These are phyloP conservation scores for Saccopteryx leptura DNA, from an alignment of 2,113 vertebrate species.

Conservation along the genomic window DNA sequence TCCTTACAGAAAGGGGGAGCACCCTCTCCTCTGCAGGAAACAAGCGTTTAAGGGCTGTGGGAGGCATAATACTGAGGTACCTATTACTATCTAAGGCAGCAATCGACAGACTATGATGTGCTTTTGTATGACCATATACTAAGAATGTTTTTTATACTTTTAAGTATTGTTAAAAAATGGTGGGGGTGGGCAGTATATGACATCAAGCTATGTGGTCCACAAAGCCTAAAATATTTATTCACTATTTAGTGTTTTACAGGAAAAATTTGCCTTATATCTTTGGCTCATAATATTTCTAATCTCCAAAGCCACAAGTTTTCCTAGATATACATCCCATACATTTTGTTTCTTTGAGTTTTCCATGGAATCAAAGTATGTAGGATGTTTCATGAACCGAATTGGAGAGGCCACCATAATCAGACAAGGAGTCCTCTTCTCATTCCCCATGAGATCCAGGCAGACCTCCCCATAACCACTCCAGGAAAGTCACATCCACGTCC, in stretches of 20 bases:
- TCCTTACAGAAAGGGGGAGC: neutral
- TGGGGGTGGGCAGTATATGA: neutral
- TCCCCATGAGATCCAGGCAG: neutral
- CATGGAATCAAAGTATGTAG: neutral
- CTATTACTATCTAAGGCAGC: neutral
- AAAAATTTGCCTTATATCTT: neutral
- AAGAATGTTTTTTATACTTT: neutral
- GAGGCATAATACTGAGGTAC: neutral
- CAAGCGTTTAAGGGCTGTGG: neutral
- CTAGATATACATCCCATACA: neutral
- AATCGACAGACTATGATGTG: neutral
- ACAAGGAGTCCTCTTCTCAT: neutral
- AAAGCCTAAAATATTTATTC: neutral
- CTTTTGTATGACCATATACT: neutral
- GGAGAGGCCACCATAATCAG: neutral
- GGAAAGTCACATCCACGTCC: neutral
- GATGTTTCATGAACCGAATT: neutral
- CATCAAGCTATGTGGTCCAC: neutral
- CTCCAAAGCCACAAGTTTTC: slow-evolving; percentile 26
- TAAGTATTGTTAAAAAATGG: neutral
- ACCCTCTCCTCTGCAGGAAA: neutral
- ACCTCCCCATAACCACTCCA: neutral
- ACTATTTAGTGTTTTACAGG: neutral
- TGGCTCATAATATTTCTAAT: neutral
- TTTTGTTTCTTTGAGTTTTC: slow-evolving; percentile 26